Base-by-base conservation (phyloP, 1,140 invertebrate genomes). In the Drosophila dunni region DNA sequence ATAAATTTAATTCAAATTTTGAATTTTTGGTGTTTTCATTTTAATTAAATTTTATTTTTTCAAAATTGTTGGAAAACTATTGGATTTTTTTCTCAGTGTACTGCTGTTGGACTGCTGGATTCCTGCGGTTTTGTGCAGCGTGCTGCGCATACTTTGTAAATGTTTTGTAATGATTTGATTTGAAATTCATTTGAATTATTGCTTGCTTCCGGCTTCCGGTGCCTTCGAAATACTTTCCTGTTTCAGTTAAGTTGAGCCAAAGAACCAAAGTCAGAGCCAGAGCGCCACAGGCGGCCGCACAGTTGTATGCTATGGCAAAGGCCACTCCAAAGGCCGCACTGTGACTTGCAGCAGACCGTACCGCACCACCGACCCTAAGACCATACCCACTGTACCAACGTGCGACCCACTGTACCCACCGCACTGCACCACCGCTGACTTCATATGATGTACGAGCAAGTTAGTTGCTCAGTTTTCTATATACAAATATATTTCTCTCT, bases 161-260 rank as follows among this genome's bases (percentile, higher is more conserved):
- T 89, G 84, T 91, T 91, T 91, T 83, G 84, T 79, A 91, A 91
- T 91, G 90, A 91, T 91, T 91, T 91, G 89, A 91, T 91, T 91
- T 91, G 81, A 91, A 91, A 91, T 91, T 91, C 90, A 91, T 91
- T 91, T 91, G 90, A 91, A 91, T 91, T 91, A 91, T 91, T 91
- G 90, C 89, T 91, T 91, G 84, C 89, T 91, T 91, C 90, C 90
- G 74, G 89, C 81, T 90, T 91, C 84, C 90, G 89, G 73, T 83
- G 90, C 81, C 83, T 91, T 91, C 74, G 78, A 84, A 89, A 89
- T 89, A 89, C 84, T 89, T 89, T 89, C 84, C 84, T 89, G 84
- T 89, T 89, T 70, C 71, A 76, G 77, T 76, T 76, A 73, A 77
- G 77, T 77, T 76, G 63, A 72, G 64, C 68, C 66, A 61, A 29